Base-by-base conservation (phyloP, 2,888 invertebrate genomes). In the Branchinecta sandiegonensis region DNA sequence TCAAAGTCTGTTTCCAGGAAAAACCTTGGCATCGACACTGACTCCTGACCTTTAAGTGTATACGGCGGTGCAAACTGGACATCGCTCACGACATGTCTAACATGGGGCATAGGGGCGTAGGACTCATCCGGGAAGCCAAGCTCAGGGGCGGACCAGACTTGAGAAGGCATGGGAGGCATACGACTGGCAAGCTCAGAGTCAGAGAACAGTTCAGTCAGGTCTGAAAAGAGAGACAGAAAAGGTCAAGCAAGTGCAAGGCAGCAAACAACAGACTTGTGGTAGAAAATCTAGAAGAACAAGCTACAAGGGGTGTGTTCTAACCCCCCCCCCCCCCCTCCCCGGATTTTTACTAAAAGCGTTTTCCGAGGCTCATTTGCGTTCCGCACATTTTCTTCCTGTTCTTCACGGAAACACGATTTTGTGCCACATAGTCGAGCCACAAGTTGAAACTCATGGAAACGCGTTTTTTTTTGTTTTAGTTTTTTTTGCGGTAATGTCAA, bases 1-100 rank as follows among this genome's bases (percentile, higher is more conserved):
- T 69, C 69, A 37, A 37, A 37, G n/a, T 48, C 67, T 37, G 63
- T 17, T 23, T 56, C 63, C 23, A 56, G 63, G 63, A 56, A 56
- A 23, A 56, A 56, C 23, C 23, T 56, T 10, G 63, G 23, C n/a
- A 23, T 17, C n/a, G 63, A 56, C n/a, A 17, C 23, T 56, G 63
- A 10, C 8, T 23, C 14, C 8, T n/a, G 14, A 10, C 63, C 63
- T 56, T 56, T 56, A n/a, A 56, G n/a, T 23, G 23, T 56, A 56
- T 17, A 56, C 8, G 63, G 63, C 10, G 63, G 63, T 56, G 23
- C n/a, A 56, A 56, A 56, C 8, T 56, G 14, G 9, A 9, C 23
- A 56, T 56, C 63, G 23, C 63, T 56, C n/a, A 56, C n/a, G 23
- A 56, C 63, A 9, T 56, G 23, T 56, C 63, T n/a, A 10, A 56